These are phyloP conservation scores for Strigamia maritima DNA, from an alignment of 2,888 invertebrate species.

Conservation along the genomic window DNA sequence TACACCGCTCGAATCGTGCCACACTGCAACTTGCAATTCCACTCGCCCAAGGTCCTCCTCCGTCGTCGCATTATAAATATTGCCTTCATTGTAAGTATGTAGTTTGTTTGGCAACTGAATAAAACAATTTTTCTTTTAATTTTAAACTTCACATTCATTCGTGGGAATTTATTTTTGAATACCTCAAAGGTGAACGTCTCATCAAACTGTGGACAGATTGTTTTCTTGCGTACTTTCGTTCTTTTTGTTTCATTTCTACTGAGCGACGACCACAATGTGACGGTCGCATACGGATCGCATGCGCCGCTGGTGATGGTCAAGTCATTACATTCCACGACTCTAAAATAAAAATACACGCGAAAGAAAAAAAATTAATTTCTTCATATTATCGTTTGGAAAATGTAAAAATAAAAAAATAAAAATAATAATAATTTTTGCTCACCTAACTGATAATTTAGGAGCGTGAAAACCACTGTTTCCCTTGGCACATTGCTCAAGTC, in stretches of 20 bases:
- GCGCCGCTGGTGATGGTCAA: constrained; percentile 83
- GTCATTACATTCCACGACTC: constrained; percentile 80
- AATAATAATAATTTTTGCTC: too few relatives aligned
- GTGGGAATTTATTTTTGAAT: constrained; percentile 43
- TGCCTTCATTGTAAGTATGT: constrained; percentile 38
- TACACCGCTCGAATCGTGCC: constrained; percentile 77
- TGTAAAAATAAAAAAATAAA: background rate
- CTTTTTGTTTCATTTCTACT: constrained; percentile 73
- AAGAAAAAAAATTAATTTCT: background rate
- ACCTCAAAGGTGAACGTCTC: constrained; percentile 78
- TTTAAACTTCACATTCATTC: background rate
- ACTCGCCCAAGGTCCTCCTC: constrained; percentile 38
- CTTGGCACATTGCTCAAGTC: constrained; percentile 62
- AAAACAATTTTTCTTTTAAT: constrained; percentile 8
- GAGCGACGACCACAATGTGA: constrained; percentile 75
- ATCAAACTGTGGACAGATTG: constrained; percentile 82
- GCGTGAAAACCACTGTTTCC: constrained; percentile 54
- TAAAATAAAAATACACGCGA: constrained; percentile 42
- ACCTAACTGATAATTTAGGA: constrained; percentile 57
- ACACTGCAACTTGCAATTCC: constrained; percentile 70
- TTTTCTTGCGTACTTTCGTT: constrained; percentile 85
- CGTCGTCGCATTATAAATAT: constrained; percentile 37
- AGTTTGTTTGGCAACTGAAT: constrained; percentile 41
- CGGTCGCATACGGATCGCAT: constrained; percentile 84
- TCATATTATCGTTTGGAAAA: background rate